Percentiles rank a stretch among this genome's conserved stretches.
Evolutionary conservation across 1,140 invertebrate genomes (phyloP).

Genomic region (Heliconius hermathena): DNA sequence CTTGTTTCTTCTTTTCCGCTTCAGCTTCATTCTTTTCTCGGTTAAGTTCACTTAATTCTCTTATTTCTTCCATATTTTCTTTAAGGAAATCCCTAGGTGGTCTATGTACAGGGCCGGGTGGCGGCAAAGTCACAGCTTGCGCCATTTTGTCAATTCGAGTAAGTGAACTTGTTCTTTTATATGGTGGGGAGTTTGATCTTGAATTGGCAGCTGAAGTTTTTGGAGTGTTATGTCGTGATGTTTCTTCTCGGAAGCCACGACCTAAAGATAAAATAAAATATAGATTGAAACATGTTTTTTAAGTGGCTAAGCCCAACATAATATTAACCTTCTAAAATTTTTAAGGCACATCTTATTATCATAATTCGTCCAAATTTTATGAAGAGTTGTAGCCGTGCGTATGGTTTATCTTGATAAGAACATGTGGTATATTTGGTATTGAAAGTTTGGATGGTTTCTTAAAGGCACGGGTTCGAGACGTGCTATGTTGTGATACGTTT

Average conservation of each 20-base stretch:
- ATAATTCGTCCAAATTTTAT: no score
- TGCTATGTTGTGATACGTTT: no score
- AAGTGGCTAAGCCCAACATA: no score
- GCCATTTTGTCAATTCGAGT: constrained; percentile 73
- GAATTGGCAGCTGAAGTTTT: constrained; percentile 75
- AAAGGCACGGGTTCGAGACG: no score
- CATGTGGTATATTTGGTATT: no score
- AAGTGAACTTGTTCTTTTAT: constrained; percentile 68
- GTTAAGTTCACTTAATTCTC: constrained; percentile 78
- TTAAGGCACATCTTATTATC: no score
- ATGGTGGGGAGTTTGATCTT: constrained; percentile 63
- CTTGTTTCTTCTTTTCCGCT: constrained; percentile 69
- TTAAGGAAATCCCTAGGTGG: constrained; percentile 76
- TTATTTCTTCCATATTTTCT: constrained; percentile 79
- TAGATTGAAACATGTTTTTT: no score
- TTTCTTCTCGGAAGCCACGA: constrained; percentile 76
- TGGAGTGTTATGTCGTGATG: constrained; percentile 76
- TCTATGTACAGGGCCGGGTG: constrained; percentile 52
- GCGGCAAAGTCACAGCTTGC: constrained; percentile 59
- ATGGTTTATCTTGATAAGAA: no score
- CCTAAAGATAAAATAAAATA: constrained; percentile 47
- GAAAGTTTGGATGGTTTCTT: no score
- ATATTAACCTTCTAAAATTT: no score
- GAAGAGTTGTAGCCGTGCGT: no score
- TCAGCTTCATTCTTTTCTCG: constrained; percentile 78